Conservation (phyloP, 2,113 vertebrate species). For the Zapus hudsonius region DNA sequence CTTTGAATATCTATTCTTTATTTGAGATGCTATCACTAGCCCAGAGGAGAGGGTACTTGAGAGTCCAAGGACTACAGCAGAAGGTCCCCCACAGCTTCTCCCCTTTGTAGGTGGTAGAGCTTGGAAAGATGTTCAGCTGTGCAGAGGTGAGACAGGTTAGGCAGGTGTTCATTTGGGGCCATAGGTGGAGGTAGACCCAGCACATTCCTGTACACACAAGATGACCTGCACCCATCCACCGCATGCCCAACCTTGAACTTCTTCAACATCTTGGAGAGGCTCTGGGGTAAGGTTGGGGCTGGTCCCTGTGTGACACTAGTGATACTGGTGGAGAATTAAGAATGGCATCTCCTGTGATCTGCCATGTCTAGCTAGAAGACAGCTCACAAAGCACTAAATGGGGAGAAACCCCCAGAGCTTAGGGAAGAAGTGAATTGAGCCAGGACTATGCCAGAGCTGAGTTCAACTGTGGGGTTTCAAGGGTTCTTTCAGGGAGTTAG, state of each 20-base stretch:
- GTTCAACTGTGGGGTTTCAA: neutral
- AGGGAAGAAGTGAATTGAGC: neutral
- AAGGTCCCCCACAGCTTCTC: neutral
- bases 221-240: neutral
- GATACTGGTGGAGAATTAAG: neutral
- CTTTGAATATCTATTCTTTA: neutral
- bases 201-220: accelerated
- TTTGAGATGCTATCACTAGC: neutral
- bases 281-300: neutral
- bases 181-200: neutral
- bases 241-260: neutral
- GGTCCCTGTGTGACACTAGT: neutral
- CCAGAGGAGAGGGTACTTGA: neutral
- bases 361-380: neutral
- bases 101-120: neutral
- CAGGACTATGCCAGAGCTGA: neutral
- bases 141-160: neutral
- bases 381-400: neutral
- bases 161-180: neutral
- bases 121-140: neutral
- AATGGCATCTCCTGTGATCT: neutral
- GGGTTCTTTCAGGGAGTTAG: neutral
- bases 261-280: neutral
- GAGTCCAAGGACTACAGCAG: neutral
- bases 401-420: neutral